Conservation (phyloP, 1,140 invertebrate genomes). For the Penaeus indicus region DNA sequence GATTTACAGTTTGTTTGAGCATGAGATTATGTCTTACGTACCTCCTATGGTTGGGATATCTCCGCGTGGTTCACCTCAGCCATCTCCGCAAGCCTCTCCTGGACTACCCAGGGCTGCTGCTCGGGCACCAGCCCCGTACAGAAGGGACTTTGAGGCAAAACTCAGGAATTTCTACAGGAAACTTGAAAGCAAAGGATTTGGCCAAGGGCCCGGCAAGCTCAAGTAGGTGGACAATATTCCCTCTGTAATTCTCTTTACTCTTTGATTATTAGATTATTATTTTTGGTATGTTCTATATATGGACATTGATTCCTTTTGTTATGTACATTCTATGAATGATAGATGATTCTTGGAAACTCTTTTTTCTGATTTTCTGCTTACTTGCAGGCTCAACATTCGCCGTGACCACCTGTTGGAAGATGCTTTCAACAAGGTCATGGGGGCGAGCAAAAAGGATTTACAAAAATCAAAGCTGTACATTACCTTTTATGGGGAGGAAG, state of each 20-base stretch:
- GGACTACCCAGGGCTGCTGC: slow-evolving; percentile 81
- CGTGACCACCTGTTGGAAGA: slow-evolving; percentile 95
- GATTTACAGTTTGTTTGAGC: slow-evolving; percentile 90
- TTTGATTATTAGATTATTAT: too few relatives aligned
- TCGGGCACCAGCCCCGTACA: slow-evolving; percentile 87
- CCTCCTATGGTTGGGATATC: slow-evolving; percentile 76
- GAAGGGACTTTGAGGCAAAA: slow-evolving; percentile 95
- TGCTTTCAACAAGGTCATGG: slow-evolving; percentile 97
- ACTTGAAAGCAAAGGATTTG: slow-evolving; percentile 95
- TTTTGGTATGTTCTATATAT: too few relatives aligned
- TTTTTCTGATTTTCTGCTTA: background rate
- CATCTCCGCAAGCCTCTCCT: slow-evolving; percentile 85
- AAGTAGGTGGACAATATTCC: slow-evolving; percentile 79
- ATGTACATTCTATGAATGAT: background rate
- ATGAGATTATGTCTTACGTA: slow-evolving; percentile 98
- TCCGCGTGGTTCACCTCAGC: slow-evolving; percentile 77
- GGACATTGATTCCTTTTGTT: too few relatives aligned
- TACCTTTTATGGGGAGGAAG: slow-evolving; percentile 96
- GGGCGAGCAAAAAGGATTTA: slow-evolving; percentile 93
- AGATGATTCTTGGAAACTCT: background rate
- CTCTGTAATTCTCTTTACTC: background rate
- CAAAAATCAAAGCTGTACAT: slow-evolving; percentile 96
- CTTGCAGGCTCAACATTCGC: slow-evolving; percentile 86
- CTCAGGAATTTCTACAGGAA: slow-evolving; percentile 94
- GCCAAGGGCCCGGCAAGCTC: slow-evolving; percentile 94